Base-by-base conservation (phyloP, 2,888 invertebrate species). In the Omphaloscelis lunosa region DNA sequence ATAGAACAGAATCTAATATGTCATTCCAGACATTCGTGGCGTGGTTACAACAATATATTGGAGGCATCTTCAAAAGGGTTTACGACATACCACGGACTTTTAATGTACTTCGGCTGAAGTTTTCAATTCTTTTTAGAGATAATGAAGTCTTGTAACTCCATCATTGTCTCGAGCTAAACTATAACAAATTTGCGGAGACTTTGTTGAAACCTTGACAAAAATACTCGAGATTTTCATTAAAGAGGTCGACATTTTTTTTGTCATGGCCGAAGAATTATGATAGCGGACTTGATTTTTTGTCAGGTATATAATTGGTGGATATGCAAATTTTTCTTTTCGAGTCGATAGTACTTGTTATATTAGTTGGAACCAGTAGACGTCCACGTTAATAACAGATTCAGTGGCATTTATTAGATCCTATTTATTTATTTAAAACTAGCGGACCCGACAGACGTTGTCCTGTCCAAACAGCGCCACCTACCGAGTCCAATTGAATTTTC, bases 121-220 rank as follows among this genome's bases (percentile, higher is more conserved):
- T 75, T 77, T 75, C 61, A 75, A 65, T 80, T 84, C 81, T 75
- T 87, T 73, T 75, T 56, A 62, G 23, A 75, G 71, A 71, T 77
- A 87, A 86, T 84, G 66, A 79, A 77, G 76, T 77, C 87, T 73
- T 66, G 68, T 85, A 73, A 75, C 77, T 77, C 68, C 72, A 80
- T 86, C 80, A 84, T 81, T 72, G 77, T 87, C 73, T 72, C 74
- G 48, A 68, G 58, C 29, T 58, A 63, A 80, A 80, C 86, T 80
- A 65, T 68, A 71, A 72, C 63, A 68, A 72, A 86, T 83, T 61
- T 71, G 71, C 56, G 41, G 56, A 17, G 51, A 68, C 61, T 77
- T 71, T 72, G 62, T 74, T 63, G n/a, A 63, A 86, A 59, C 65
- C 68, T 72, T 72, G 72, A 72, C 63, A 56, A 67, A 48, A 72